Conservation (phyloP, 2,888 invertebrate species). For the Rhabditoides inermis region DNA sequence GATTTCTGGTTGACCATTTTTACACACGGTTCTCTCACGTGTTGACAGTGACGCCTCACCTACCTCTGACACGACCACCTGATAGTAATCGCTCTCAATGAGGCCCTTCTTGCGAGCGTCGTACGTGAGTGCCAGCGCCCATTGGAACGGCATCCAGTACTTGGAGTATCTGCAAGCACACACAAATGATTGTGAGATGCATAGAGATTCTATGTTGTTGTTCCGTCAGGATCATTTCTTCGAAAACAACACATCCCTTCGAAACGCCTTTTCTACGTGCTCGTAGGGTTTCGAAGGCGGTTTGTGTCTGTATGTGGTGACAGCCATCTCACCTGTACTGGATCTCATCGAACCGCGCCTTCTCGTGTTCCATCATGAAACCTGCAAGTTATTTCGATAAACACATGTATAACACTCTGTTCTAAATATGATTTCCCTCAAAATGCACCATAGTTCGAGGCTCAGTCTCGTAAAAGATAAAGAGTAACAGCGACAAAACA, state of each 20-base stretch:
- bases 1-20: background rate
- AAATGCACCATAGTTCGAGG: too few relatives aligned
- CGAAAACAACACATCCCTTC: too few relatives aligned
- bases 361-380: conserved; percentile 29
- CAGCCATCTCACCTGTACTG: conserved; percentile 10
- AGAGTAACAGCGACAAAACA: too few relatives aligned
- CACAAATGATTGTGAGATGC: too few relatives aligned
- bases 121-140: conserved; percentile 30
- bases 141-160: conserved; percentile 36
- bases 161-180: too few relatives aligned
- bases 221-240: too few relatives aligned
- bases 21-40: background rate
- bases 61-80: conserved; percentile 16
- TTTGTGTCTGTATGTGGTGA: background rate
- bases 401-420: background rate
- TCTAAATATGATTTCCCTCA: background rate
- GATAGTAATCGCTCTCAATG: conserved; percentile 33
- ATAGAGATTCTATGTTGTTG: too few relatives aligned
- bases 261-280: too few relatives aligned
- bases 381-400: conserved; percentile 3
- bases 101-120: conserved; percentile 32
- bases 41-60: background rate
- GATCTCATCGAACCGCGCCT: conserved; percentile 23
- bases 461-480: too few relatives aligned
- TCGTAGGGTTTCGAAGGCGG: too few relatives aligned